Percentiles rank a stretch among this genome's conserved stretches.
Conservation (phyloP, 1,140 invertebrate genomes). For the Homalodisca vitripennis region DNA sequence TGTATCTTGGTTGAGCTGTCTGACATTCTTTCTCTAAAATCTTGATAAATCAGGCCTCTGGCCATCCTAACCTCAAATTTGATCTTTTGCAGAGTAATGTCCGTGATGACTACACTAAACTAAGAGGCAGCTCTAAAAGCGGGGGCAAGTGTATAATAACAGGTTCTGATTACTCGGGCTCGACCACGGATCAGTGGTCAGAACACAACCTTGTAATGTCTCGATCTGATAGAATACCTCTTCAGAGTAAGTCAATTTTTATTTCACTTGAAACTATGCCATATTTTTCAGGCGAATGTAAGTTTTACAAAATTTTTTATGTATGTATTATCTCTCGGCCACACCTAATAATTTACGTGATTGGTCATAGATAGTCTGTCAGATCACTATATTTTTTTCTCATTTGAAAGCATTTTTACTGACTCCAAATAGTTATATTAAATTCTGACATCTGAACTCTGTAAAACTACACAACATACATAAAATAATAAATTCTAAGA, state of each 20-base stretch:
- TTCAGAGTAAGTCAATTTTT: constrained; percentile 38
- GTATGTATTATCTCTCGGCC: too few relatives aligned
- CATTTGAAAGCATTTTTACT: too few relatives aligned
- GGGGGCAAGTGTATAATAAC: constrained; percentile 36
- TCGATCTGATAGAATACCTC: constrained; percentile 33
- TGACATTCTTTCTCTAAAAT: too few relatives aligned
- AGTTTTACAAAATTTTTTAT: too few relatives aligned
- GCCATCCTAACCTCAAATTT: background rate
- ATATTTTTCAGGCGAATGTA: too few relatives aligned
- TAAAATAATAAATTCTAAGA: too few relatives aligned
- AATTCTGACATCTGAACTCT: too few relatives aligned
- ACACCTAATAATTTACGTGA: too few relatives aligned
- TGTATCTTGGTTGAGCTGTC: background rate
- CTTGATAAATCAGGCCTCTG: background rate
- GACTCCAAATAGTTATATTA: too few relatives aligned
- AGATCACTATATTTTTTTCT: background rate
- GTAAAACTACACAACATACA: too few relatives aligned
- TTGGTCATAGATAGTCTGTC: too few relatives aligned
- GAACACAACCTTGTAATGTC: constrained; percentile 33
- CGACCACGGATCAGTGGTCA: constrained; percentile 40
- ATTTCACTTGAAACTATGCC: too few relatives aligned
- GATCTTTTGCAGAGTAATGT: constrained; percentile 35
- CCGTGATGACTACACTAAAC: constrained; percentile 36
- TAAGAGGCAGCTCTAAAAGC: constrained; percentile 34
- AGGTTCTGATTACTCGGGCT: constrained; percentile 40